These are phyloP conservation scores for Eupithecia inturbata DNA, from an alignment of 2,888 invertebrate genomes.

Conservation along the genomic window DNA sequence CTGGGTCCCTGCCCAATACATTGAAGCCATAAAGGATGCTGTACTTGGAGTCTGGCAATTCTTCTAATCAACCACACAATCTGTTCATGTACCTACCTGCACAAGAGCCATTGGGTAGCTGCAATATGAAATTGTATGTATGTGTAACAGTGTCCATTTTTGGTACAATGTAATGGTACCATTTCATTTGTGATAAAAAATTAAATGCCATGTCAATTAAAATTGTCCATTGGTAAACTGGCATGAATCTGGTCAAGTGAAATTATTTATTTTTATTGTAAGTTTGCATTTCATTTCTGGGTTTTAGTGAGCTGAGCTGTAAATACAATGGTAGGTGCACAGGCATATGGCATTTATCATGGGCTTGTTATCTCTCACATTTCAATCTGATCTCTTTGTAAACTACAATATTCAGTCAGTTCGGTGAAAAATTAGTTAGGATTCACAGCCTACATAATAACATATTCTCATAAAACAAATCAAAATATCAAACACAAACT, in stretches of 20 bases:
- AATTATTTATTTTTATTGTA: slow-evolving; percentile 78
- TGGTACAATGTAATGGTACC: slow-evolving; percentile 69
- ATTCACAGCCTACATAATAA: slow-evolving; percentile 30
- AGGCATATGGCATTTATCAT: slow-evolving; percentile 47
- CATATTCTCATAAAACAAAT: background rate
- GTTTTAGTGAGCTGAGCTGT: slow-evolving; percentile 69
- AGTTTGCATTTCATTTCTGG: slow-evolving; percentile 76
- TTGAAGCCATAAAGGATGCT: slow-evolving; percentile 95
- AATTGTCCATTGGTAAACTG: slow-evolving; percentile 77
- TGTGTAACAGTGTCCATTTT: slow-evolving; percentile 62
- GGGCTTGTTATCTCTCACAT: slow-evolving; percentile 72
- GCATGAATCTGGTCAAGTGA: slow-evolving; percentile 79
- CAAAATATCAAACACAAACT: slow-evolving; percentile 43
- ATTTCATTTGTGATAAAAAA: slow-evolving; percentile 75
- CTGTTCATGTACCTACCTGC: slow-evolving; percentile 65
- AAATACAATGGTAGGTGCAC: slow-evolving; percentile 47
- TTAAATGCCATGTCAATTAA: slow-evolving; percentile 80
- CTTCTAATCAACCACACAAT: slow-evolving; percentile 78
- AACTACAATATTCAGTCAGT: slow-evolving; percentile 70
- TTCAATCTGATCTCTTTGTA: slow-evolving; percentile 79
- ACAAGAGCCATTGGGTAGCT: slow-evolving; percentile 73
- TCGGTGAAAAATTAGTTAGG: slow-evolving; percentile 68
- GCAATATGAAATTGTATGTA: slow-evolving; percentile 66
- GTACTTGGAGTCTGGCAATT: slow-evolving; percentile 94
- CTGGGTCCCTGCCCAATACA: slow-evolving; percentile 96